A percentile compares a stretch with the other conserved stretches of the same genome.
These are phyloP conservation scores for Ormyrus thymus DNA, from an alignment of 2,888 invertebrate genomes.

Conservation along the genomic window DNA sequence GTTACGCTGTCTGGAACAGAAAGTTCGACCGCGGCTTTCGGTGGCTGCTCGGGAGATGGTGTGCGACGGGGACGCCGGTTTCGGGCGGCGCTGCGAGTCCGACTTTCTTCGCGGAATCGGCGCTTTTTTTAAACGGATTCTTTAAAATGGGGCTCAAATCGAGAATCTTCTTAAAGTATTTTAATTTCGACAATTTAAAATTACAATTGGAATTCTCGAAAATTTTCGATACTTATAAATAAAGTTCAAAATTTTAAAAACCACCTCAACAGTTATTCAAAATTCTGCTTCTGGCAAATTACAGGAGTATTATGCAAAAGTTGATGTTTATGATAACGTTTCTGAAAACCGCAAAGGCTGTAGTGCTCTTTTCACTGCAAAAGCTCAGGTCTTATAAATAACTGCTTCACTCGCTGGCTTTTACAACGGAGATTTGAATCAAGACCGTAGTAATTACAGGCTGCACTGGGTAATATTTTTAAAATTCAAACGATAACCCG, in stretches of 20 bases:
- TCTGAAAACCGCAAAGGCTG: constrained; percentile 25
- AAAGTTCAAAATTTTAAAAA: constrained; percentile 61
- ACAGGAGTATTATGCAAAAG: constrained; percentile 23
- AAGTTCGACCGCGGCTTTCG: too few relatives aligned
- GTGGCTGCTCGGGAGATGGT: too few relatives aligned
- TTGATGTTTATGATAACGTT: constrained; percentile 27
- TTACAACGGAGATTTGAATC: constrained; percentile 54
- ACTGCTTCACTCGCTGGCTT: constrained; percentile 44
- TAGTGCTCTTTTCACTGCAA: constrained; percentile 33
- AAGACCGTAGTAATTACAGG: constrained; percentile 48
- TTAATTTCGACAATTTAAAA: too few relatives aligned
- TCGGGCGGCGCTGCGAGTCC: too few relatives aligned
- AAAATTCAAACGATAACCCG: constrained; percentile 49
- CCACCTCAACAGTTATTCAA: constrained; percentile 6
- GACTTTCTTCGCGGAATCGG: too few relatives aligned
- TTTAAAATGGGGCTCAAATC: too few relatives aligned
- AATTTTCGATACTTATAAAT: neutral
- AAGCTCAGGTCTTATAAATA: constrained; percentile 36
- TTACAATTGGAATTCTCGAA: too few relatives aligned
- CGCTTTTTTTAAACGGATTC: too few relatives aligned
- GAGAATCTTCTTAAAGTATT: too few relatives aligned
- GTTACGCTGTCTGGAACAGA: constrained; percentile 67
- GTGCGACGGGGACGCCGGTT: too few relatives aligned
- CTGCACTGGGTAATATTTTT: constrained; percentile 49
- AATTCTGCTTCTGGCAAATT: constrained; percentile 1